Percentiles rank a stretch among this genome's conserved stretches.
Evolutionary conservation across 2,888 invertebrate genomes (phyloP).

Genomic region (Drosophila greeni): DNA sequence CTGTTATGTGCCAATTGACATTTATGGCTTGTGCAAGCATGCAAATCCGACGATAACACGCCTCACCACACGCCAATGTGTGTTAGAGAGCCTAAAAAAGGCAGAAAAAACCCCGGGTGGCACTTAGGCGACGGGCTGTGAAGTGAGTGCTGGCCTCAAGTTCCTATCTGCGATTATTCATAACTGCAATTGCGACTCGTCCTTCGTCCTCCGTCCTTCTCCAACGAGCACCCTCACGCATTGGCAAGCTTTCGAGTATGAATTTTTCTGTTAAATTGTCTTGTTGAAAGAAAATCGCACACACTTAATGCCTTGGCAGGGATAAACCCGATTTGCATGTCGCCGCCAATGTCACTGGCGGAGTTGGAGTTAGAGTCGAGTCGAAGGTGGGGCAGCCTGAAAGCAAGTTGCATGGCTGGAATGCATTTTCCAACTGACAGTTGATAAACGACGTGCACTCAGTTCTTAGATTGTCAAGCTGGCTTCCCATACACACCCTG

Average conservation of each 20-base stretch:
- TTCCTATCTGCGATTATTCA: constrained; percentile 59
- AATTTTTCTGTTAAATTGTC: constrained; percentile 69
- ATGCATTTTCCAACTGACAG: constrained; percentile 59
- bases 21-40: constrained; percentile 69
- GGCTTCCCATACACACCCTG: constrained; percentile 17
- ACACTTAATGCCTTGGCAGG: constrained; percentile 58
- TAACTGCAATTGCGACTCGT: constrained; percentile 51
- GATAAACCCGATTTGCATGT: constrained; percentile 62
- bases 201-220: constrained; percentile 8
- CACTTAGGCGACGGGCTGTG: constrained; percentile 23
- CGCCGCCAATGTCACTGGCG: constrained; percentile 23
- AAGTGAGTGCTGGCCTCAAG: constrained; percentile 12
- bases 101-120: constrained; percentile 8
- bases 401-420: constrained; percentile 52
- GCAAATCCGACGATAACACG: constrained; percentile 62
- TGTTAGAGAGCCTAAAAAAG: constrained; percentile 14
- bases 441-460: constrained; percentile 65
- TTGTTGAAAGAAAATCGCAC: constrained; percentile 68
- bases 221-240: constrained; percentile 33
- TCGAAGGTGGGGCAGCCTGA: constrained; percentile 15
- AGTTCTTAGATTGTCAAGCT: constrained; percentile 46
- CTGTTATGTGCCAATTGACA: constrained; percentile 60
- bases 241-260: constrained; percentile 65
- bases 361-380: background rate
- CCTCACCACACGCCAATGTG: constrained; percentile 51